These are phyloP conservation scores for Halcyon chelicuti DNA, from an alignment of 2,797 vertebrate genomes.

Conservation along the genomic window DNA sequence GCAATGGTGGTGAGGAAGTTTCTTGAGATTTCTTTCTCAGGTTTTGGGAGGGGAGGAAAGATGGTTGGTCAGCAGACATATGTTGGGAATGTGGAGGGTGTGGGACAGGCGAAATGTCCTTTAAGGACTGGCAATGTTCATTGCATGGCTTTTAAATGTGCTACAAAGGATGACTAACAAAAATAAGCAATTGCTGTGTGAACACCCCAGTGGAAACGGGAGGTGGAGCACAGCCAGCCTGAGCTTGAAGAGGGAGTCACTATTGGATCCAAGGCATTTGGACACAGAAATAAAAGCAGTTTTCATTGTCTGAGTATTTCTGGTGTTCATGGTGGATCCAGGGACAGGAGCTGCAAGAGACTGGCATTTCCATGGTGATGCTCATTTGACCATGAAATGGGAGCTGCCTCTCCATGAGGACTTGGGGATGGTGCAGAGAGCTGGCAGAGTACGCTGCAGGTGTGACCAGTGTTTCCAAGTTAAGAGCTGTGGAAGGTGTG, in stretches of 20 bases:
- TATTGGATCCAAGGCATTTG: background rate
- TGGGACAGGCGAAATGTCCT: background rate
- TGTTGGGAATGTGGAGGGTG: fast-evolving
- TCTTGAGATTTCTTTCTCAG: background rate
- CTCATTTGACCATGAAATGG: background rate
- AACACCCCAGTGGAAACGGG: background rate
- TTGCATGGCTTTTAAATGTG: background rate
- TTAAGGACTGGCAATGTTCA: background rate
- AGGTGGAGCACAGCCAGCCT: background rate
- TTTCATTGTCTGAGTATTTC: background rate
- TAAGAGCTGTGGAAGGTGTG: background rate
- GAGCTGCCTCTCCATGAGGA: background rate
- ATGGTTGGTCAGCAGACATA: fast-evolving
- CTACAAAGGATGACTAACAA: background rate
- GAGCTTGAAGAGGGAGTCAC: fast-evolving
- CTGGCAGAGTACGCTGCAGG: background rate
- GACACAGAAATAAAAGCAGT: background rate
- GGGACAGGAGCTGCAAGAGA: background rate
- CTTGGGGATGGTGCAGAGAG: background rate
- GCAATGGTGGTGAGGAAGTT: background rate
- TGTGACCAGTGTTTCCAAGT: background rate
- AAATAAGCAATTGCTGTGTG: background rate
- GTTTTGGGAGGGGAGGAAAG: background rate
- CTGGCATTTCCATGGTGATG: background rate
- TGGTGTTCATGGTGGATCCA: background rate